A percentile compares a stretch with the other conserved stretches of the same genome.
phyloP scores from a whole-genome alignment of 2,113 vertebrate species.

The Nansenia antarctica region DNA sequence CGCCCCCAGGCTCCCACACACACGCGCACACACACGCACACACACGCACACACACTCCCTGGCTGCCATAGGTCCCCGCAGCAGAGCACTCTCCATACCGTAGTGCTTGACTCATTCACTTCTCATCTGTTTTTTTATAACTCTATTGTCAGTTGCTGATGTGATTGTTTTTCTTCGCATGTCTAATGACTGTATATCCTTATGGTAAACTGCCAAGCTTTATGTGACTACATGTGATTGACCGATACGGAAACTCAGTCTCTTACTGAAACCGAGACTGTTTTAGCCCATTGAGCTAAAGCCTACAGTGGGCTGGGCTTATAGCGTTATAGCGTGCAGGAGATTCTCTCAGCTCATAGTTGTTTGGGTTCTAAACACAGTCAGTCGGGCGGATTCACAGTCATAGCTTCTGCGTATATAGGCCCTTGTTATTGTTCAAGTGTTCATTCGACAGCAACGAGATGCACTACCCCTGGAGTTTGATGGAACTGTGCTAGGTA shows the following conservation, averaged over 20 bases:
- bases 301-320: no score
- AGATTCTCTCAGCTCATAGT: no score
- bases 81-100: conserved; percentile 1
- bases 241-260: no score
- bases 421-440: background rate
- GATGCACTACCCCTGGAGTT: no score
- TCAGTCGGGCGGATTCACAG: no score
- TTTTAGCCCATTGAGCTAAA: no score
- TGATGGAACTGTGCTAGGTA: background rate
- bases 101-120: background rate
- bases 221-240: conserved; percentile 1
- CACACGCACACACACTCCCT: no score
- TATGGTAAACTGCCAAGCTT: conserved; percentile 16
- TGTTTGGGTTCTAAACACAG: no score
- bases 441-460: background rate
- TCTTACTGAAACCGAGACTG: no score
- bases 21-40: no score
- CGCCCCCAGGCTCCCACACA: no score
- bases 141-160: background rate
- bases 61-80: background rate
- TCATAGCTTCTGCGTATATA: background rate
- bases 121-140: background rate
- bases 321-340: no score
- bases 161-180: conserved; percentile 16
- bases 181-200: conserved; percentile 18